Conservation (phyloP, 2,888 invertebrate species). For the Zootermopsis nevadensis region DNA sequence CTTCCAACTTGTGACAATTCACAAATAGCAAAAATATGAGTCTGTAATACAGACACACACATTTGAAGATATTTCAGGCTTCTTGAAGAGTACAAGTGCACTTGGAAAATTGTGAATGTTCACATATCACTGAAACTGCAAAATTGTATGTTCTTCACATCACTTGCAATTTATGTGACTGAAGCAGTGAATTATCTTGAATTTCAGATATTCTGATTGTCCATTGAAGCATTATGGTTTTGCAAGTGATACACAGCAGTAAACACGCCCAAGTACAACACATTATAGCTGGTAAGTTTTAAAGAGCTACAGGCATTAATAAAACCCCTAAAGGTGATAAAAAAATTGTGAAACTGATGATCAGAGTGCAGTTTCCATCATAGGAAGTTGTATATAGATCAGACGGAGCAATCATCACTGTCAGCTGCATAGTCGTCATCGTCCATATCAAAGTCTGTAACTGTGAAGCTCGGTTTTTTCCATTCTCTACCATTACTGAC, state of each 20-base stretch:
- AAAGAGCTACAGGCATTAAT: background rate
- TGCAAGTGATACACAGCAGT: background rate
- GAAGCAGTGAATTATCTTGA: background rate
- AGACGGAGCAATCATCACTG: slow-evolving; percentile 56
- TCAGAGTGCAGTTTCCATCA: background rate
- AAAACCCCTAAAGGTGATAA: too few species aligned
- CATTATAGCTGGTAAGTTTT: background rate
- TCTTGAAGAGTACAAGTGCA: slow-evolving; percentile 8
- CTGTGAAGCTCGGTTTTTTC: slow-evolving; percentile 51
- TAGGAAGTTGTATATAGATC: slow-evolving; percentile 9
- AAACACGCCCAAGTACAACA: background rate
- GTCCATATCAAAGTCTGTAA: slow-evolving; percentile 54
- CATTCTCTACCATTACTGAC: slow-evolving; percentile 28
- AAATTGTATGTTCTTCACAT: background rate
- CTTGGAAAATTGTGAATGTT: background rate
- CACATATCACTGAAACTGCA: background rate
- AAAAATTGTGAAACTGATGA: too few species aligned
- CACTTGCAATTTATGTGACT: background rate
- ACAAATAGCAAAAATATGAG: slow-evolving; percentile 11
- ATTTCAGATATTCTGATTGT: background rate
- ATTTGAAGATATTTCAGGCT: background rate
- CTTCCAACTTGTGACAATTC: background rate
- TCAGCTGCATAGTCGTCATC: slow-evolving; percentile 56
- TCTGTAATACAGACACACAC: background rate
- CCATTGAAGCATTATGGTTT: background rate